These are phyloP conservation scores for Lasioglossum zephyrum DNA, from an alignment of 2,888 invertebrate genomes.

Conservation along the genomic window DNA sequence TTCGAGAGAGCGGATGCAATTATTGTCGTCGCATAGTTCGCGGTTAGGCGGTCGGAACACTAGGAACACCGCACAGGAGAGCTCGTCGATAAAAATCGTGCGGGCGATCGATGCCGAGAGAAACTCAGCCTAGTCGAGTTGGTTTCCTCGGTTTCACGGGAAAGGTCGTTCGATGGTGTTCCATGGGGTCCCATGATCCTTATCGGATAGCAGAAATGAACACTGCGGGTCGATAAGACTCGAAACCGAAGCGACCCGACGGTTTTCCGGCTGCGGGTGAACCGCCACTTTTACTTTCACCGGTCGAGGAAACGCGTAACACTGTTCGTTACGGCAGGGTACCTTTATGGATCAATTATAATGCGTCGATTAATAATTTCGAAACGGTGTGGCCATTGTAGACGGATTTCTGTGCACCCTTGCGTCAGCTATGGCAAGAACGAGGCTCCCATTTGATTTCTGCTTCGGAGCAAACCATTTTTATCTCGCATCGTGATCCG, in stretches of 20 bases:
- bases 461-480: too few relatives aligned
- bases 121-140: background rate
- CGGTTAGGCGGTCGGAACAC: constrained; percentile 2
- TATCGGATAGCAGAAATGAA: constrained; percentile 16
- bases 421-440: background rate
- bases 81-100: constrained; percentile 1
- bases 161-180: constrained; percentile 22
- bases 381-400: constrained; percentile 59
- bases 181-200: constrained; percentile 22
- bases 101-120: background rate
- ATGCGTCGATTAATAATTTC: constrained; percentile 78
- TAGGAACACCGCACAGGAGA: background rate
- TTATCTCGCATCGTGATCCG: too few relatives aligned
- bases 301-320: constrained; percentile 65
- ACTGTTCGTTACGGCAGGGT: constrained; percentile 77
- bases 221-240: constrained; percentile 54
- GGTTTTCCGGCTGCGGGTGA: constrained; percentile 41
- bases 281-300: constrained; percentile 71
- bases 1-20: constrained; percentile 1
- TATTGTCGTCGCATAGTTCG: constrained; percentile 14
- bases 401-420: background rate
- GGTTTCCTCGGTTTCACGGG: constrained; percentile 10
- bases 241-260: constrained; percentile 35
- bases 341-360: constrained; percentile 80
- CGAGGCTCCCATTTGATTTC: too few relatives aligned